Evolutionary conservation across 2,113 vertebrate species (phyloP).

Genomic region (Gymnorhina tibicen): DNA sequence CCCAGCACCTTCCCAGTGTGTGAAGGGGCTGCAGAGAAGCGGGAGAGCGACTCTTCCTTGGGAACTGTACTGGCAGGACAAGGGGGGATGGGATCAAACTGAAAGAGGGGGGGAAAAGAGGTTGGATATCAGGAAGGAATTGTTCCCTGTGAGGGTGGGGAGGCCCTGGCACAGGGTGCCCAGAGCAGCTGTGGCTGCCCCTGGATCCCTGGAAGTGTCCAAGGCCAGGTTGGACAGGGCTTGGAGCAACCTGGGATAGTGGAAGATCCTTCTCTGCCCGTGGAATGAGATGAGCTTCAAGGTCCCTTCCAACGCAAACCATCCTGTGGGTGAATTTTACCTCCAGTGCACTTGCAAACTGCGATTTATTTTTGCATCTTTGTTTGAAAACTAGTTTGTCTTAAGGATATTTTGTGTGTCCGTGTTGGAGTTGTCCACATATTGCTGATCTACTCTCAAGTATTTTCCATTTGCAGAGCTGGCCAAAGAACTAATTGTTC

Average conservation of each 20-base stretch:
- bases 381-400: not conserved
- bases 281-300: not conserved
- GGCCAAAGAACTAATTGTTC: not conserved
- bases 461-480: not conserved
- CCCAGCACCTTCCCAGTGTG: not conserved
- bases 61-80: not conserved
- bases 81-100: not conserved
- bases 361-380: not conserved
- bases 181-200: not conserved
- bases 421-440: not conserved
- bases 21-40: not conserved
- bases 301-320: not conserved
- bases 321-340: not conserved
- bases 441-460: not conserved
- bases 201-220: not conserved
- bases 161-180: not conserved
- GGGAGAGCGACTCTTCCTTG: accelerated
- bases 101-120: not conserved
- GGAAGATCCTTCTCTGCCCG: not conserved
- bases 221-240: not conserved
- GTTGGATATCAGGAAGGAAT: accelerated
- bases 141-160: accelerated
- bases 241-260: not conserved
- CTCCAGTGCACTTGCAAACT: not conserved
- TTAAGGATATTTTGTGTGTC: not conserved